Evolutionary conservation across 2,113 vertebrate genomes (phyloP).

Genomic region (Candoia aspera): DNA sequence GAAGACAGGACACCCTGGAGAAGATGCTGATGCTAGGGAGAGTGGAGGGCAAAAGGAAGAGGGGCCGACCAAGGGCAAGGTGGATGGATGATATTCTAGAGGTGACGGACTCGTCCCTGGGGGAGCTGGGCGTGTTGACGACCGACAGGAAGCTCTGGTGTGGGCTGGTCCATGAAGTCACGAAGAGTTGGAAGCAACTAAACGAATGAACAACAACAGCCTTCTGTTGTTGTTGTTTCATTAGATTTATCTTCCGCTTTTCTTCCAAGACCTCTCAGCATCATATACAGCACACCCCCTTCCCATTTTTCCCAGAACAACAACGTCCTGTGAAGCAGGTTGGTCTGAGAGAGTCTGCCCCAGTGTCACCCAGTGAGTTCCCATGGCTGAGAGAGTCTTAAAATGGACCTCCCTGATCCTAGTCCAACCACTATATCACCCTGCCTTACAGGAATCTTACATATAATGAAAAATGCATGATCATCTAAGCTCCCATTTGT

Average conservation of each 20-base stretch:
- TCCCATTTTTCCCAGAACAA: neutral
- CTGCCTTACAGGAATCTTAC: neutral
- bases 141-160: no score
- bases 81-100: no score
- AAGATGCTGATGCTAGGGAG: no score
- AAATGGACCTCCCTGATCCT: neutral
- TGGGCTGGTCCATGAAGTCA: no score
- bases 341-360: neutral
- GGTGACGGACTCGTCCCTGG: no score
- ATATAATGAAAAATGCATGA: neutral
- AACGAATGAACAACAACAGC: no score
- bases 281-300: neutral
- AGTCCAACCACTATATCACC: neutral
- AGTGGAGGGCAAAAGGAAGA: no score
- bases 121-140: no score
- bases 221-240: neutral
- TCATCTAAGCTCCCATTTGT: neutral
- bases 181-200: no score
- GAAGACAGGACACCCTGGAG: no score
- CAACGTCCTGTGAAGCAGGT: neutral
- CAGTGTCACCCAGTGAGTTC: neutral
- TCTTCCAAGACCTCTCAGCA: neutral
- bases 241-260: neutral
- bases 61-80: no score
- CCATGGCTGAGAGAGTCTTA: neutral